Evolutionary conservation across 2,888 invertebrate species (phyloP).

Genomic region (Itoplectis maculator): DNA sequence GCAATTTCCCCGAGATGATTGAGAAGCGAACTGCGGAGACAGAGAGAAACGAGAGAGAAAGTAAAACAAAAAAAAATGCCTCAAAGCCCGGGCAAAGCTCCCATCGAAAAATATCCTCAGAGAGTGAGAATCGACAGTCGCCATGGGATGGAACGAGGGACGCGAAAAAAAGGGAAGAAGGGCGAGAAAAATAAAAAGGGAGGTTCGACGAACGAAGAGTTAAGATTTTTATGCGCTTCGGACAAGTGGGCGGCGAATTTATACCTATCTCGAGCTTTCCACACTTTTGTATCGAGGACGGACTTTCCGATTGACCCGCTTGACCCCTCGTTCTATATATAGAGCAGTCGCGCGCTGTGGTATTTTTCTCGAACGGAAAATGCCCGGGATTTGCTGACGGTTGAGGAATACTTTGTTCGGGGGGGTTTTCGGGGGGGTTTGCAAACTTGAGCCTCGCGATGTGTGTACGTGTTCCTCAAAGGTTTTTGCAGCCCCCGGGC

Average conservation of each 20-base stretch:
- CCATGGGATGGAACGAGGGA: too few species aligned
- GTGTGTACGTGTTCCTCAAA: slow-evolving; percentile 35
- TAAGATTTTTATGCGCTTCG: slow-evolving; percentile 22
- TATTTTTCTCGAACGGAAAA: slow-evolving; percentile 10
- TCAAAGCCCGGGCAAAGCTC: slow-evolving; percentile 34
- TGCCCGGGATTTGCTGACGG: slow-evolving; percentile 21
- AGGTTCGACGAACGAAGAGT: neutral
- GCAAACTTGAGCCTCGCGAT: slow-evolving; percentile 25
- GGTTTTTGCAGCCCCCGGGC: slow-evolving; percentile 29
- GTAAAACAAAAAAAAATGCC: slow-evolving; percentile 1
- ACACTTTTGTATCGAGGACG: neutral
- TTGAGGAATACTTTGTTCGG: slow-evolving; percentile 32
- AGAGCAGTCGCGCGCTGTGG: neutral
- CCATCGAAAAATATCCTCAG: slow-evolving; percentile 16
- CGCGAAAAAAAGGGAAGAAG: slow-evolving; percentile 11
- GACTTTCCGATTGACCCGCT: neutral
- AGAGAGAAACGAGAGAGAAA: slow-evolving; percentile 15
- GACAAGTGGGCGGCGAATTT: slow-evolving; percentile 16
- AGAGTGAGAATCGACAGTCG: slow-evolving; percentile 25
- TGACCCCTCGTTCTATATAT: neutral
- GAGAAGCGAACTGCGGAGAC: slow-evolving; percentile 21
- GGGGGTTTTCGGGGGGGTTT: slow-evolving; percentile 5
- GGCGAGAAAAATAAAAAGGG: too few species aligned
- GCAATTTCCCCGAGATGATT: slow-evolving; percentile 48
- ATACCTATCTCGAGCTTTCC: neutral